These are phyloP conservation scores for Pristionchus exspectatus DNA, from an alignment of 2,888 invertebrate species.

Conservation along the genomic window DNA sequence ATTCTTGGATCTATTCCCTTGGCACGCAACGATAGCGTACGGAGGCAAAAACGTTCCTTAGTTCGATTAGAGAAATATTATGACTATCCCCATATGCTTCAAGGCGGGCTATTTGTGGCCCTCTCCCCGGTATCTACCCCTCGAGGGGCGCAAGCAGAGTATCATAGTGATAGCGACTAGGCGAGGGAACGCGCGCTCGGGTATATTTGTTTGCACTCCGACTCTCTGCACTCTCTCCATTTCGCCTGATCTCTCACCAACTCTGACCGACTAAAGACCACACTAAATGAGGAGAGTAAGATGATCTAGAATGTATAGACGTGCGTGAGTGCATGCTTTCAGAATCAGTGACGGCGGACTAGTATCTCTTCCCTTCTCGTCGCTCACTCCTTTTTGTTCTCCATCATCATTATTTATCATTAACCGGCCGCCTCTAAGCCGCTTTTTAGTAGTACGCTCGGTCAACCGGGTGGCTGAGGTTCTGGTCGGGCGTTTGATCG, in stretches of 20 bases:
- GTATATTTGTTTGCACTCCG: constrained; percentile 19
- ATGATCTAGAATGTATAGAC: background rate
- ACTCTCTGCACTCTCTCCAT: background rate
- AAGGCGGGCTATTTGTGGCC: background rate
- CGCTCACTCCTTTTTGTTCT: constrained; percentile 5
- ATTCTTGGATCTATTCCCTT: background rate
- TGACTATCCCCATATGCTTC: background rate
- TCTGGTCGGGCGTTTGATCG: background rate
- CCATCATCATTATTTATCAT: constrained; percentile 25
- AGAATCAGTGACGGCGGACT: background rate
- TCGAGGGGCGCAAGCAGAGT: background rate
- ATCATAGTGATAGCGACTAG: constrained; percentile 5
- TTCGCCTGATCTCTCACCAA: background rate
- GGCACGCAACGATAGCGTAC: background rate
- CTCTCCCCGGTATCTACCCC: background rate
- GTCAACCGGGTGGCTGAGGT: background rate
- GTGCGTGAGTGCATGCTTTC: constrained; percentile 21
- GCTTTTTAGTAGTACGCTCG: background rate
- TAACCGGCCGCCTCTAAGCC: constrained; percentile 26
- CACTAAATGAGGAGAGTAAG: background rate
- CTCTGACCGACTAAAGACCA: background rate
- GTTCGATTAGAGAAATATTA: background rate
- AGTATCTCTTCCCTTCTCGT: background rate
- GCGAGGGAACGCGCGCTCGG: constrained; percentile 1
- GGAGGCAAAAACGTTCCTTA: background rate